phyloP scores from a whole-genome alignment of 2,888 invertebrate species.

The Cataglyphis albicans region DNA sequence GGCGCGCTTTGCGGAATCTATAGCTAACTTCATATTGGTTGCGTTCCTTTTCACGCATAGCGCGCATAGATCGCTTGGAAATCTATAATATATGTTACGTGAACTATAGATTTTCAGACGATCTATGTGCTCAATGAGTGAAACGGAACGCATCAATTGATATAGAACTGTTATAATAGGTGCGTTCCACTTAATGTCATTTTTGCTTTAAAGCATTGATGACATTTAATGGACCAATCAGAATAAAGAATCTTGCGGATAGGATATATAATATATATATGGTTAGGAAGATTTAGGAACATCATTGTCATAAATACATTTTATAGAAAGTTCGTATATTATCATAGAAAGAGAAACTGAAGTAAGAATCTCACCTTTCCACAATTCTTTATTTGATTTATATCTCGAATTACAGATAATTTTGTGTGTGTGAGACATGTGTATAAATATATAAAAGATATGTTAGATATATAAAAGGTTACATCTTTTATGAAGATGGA shows the following conservation, averaged over 20 bases:
- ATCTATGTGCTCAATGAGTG: too few relatives aligned
- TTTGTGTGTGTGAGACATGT: neutral
- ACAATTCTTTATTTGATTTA: neutral
- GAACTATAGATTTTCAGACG: too few relatives aligned
- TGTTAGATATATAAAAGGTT: neutral
- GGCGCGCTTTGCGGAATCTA: too few relatives aligned
- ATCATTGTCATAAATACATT: constrained; percentile 2
- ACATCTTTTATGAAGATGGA: neutral
- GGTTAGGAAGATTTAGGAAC: constrained; percentile 18
- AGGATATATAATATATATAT: constrained; percentile 11
- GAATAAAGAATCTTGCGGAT: neutral
- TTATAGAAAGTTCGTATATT: neutral
- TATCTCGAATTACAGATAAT: neutral
- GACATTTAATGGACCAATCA: too few relatives aligned
- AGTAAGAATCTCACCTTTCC: neutral
- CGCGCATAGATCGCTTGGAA: too few relatives aligned
- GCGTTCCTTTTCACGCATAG: too few relatives aligned
- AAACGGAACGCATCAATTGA: too few relatives aligned
- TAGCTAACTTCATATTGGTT: too few relatives aligned
- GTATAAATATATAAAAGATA: neutral
- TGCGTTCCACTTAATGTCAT: too few relatives aligned
- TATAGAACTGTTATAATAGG: too few relatives aligned
- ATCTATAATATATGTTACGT: too few relatives aligned
- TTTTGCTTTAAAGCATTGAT: too few relatives aligned
- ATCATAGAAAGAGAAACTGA: neutral